phyloP scores from a whole-genome alignment of 1,140 invertebrate species.

The Rhagoletis zephyria region DNA sequence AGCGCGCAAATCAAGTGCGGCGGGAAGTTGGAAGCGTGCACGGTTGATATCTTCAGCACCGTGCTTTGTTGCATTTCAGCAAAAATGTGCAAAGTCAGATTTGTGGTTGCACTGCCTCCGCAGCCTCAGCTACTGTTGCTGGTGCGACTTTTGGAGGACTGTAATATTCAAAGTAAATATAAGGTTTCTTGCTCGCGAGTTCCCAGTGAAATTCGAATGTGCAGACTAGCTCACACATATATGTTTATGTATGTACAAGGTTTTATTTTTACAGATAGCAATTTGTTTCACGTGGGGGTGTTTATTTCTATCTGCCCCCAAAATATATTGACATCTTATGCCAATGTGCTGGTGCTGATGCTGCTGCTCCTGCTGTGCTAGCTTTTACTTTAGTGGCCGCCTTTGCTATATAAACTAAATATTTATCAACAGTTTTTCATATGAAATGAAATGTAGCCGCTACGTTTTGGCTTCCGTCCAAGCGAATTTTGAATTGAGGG shows the following conservation, averaged over 20 bases:
- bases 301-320: slow-evolving; percentile 29
- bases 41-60: background rate
- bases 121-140: background rate
- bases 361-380: background rate
- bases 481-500: background rate
- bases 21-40: background rate
- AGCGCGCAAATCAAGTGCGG: background rate
- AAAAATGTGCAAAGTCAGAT: slow-evolving; percentile 35
- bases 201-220: background rate
- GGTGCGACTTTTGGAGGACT: background rate
- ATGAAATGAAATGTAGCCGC: slow-evolving; percentile 34
- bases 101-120: background rate
- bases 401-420: slow-evolving; percentile 38
- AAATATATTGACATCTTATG: slow-evolving; percentile 36
- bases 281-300: background rate
- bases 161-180: slow-evolving; percentile 15
- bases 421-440: slow-evolving; percentile 29
- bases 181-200: background rate
- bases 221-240: background rate
- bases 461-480: slow-evolving; percentile 26
- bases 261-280: background rate
- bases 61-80: background rate
- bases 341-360: background rate
- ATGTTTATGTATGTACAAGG: no score
- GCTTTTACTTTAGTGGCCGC: background rate